A percentile compares a stretch with the other conserved stretches of the same genome.
These are phyloP conservation scores for Dorcus parallelipipedus DNA, from an alignment of 2,888 invertebrate genomes.

Conservation along the genomic window DNA sequence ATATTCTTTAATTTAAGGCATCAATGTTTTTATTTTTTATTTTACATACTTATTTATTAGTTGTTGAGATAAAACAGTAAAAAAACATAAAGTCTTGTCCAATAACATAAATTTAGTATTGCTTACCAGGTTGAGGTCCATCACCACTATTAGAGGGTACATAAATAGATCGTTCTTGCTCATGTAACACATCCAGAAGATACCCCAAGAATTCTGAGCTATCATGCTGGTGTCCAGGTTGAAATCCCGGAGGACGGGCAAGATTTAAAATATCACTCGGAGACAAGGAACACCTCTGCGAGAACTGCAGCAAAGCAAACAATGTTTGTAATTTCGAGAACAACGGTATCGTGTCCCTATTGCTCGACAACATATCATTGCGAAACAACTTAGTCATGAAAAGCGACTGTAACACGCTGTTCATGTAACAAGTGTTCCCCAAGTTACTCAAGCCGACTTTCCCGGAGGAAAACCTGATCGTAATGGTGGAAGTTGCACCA, in stretches of 20 bases:
- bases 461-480: conserved; percentile 40
- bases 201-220: conserved; percentile 83
- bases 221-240: conserved; percentile 77
- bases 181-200: conserved; percentile 69
- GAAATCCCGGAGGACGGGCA: conserved; percentile 75
- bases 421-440: conserved; percentile 89
- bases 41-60: too few species aligned
- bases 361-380: conserved; percentile 59
- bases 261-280: conserved; percentile 69
- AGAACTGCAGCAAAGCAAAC: conserved; percentile 70
- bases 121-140: conserved; percentile 9
- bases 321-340: conserved; percentile 63
- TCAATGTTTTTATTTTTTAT: too few species aligned
- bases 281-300: conserved; percentile 62
- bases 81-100: too few species aligned
- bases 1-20: too few species aligned
- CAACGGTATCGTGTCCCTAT: conserved; percentile 57
- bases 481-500: conserved; percentile 28
- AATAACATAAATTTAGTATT: too few species aligned
- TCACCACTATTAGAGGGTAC: conserved; percentile 15
- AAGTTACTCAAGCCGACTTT: conserved; percentile 77
- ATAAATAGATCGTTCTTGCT: conserved; percentile 58
- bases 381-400: conserved; percentile 79
- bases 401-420: conserved; percentile 80
- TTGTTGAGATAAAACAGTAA: too few species aligned